Base-by-base conservation (phyloP, 2,888 invertebrate species). In the Andrena trimmerana region DNA sequence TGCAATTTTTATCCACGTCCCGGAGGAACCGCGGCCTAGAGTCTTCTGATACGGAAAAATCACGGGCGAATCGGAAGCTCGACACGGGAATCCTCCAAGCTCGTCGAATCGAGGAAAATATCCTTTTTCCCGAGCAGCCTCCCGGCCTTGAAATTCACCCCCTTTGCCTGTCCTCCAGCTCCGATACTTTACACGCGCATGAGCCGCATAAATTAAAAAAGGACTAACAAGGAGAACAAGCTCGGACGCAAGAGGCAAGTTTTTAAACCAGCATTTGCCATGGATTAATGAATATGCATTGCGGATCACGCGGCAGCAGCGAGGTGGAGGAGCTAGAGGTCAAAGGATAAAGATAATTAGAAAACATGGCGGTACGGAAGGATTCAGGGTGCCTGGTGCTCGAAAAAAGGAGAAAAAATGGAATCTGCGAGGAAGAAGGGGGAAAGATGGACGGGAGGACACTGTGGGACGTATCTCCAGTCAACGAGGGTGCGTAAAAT, bases 401-500 rank as follows among this genome's bases (percentile, higher is more conserved):
- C 33, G 31, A n/a, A 31, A 13, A 33, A 31, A 5, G 13, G 29
- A 42, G 24, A 29, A 36, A 59, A 73, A 36, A n/a, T 67, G 29
- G 27, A 54, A 54, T 54, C 66, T 42, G 10, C 20, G n/a, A 36
- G 20, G 27, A n/a, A 27, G 31, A 31, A 10, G 24, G 33, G 59
- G 36, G 48, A 60, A 42, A 29, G 78, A 24, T 48, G 42, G 54
- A 42, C 13, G 31, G 13, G 59, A 70, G 42, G 36, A 74, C 50
- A 24, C 16, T 59, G 10, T 7, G 27, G 57, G 65, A 52, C 36
- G 68, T 75, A 78, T 75, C 68, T 50, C 10, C 27, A 74, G 70
- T 72, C 71, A 68, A 72, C 78, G 72, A 80, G 72, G 80, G 84
- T 75, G 71, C 63, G 42, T 63, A 24, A 70, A 81, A 86, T 86